Conservation (phyloP, 2,113 vertebrate species). For the Columba janthina region DNA sequence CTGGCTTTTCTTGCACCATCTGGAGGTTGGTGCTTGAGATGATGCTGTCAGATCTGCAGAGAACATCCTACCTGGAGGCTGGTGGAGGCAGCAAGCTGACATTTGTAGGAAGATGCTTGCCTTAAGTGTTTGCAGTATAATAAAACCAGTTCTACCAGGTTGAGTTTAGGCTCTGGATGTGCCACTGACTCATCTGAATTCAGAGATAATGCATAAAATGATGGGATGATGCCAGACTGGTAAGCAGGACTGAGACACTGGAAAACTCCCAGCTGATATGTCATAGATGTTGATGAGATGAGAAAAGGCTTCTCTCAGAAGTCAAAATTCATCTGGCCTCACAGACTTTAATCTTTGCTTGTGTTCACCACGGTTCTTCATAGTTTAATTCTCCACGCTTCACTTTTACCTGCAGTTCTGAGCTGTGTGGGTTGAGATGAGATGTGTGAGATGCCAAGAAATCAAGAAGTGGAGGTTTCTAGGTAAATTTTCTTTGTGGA, state of each 20-base stretch:
- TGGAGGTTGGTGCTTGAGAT: background rate
- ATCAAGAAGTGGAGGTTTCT: background rate
- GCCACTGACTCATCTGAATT: constrained; percentile 1
- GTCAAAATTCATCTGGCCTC: background rate
- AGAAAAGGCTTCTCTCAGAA: background rate
- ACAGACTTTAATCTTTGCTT: background rate
- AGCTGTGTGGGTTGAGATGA: background rate
- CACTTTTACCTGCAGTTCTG: background rate
- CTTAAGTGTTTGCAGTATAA: background rate
- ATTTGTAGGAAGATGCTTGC: background rate
- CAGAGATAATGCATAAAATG: background rate
- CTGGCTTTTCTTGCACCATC: background rate
- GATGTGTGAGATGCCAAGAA: background rate
- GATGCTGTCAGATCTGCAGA: background rate
- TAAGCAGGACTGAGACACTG: background rate
- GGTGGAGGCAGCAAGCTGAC: background rate
- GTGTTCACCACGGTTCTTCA: background rate
- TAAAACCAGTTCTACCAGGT: background rate
- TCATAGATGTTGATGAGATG: background rate
- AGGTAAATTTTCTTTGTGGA: background rate
- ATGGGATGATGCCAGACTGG: background rate
- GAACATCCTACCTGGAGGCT: background rate
- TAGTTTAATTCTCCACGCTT: background rate
- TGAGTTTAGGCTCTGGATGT: background rate
- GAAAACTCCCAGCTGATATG: background rate